Evolutionary conservation across 2,113 vertebrate species (phyloP), one percentile per base, ranked within the genome.

Genomic region (Toxostoma redivivum): DNA sequence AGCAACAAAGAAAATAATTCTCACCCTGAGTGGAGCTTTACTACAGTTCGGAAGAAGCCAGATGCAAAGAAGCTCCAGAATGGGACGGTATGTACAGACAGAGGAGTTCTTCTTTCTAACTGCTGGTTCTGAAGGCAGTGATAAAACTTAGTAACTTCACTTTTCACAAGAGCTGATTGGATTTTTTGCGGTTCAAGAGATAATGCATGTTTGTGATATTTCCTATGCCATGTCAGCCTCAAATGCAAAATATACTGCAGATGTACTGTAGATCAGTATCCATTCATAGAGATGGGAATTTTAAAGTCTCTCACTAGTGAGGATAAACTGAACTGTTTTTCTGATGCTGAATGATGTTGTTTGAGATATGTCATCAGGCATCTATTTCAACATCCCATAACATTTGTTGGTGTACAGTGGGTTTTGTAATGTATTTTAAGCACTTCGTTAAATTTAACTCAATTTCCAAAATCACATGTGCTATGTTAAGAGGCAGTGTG

Each of bases 21-120:
- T 91, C 98, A 98, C 66, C 97, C 98, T 50, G 97, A 99, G 94
- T 99, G 99, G 99, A 98, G 98, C 77, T 99, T 99, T 96, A 99
- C 99, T 60, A 99, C 99, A 1, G 99, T 99, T 77, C 97, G 99
- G n/a, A 99, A 99, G 98, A 99, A 99, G 97, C 97, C 98, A 1
- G 98, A 99, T 20, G 95, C 98, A 64, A 98, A 98, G 97, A 99
- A 98, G 90, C 98, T 99, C 33, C 98, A 99, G 92, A 99, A 99
- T 20, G 99, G 98, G 69, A 98, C 98, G 65, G 99, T 99, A 81
- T 21, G 98, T 98, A 48, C 45, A 56, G 51, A 16, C 73, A 47
- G 25, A 70, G 50, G 47, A 82, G 77, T 54, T 74, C 12, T 77
- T 66, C 54, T 45, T 86, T 70, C 35, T 30, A 37, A n/a, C 27